Evolutionary conservation across 2,113 vertebrate genomes (phyloP), one percentile per base, ranked within the genome.

Genomic region (Reinhardtius hippoglossoides): DNA sequence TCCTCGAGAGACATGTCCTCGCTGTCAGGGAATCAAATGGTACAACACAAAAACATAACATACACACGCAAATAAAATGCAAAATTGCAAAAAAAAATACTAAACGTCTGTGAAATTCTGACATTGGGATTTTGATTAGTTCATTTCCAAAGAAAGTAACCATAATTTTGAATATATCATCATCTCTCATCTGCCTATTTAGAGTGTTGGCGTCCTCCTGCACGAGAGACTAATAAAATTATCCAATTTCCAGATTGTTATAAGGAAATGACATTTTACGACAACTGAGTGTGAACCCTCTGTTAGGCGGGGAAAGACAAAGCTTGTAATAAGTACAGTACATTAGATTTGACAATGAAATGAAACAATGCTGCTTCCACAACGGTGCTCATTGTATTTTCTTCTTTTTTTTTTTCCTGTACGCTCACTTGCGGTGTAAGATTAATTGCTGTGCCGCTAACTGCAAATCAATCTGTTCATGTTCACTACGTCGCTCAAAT

Each of bases 391-490:
- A 67, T 82, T 67, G 67, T 78, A 42, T 83, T 80, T 76, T 74
- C 57, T 78, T 68, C 52, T 14, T 35, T 57, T 48, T 15, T 13
- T 55, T 73, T 57, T 37, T 15, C 12, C 71, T 40, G 10, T 61
- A 26, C 15, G 59, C 63, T 85, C 71, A 69, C 85, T 82, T 82
- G 61, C 55, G 9, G 48, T 68, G 57, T 77, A 54, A 84, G 69
- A 81, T 74, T 83, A 88, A 90, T 85, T 88, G 77, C 71, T 18
- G 20, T 6, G 56, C 72, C 7, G 83, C 80, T 84, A 82, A 86
- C 80, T 64, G 76, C 72, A 76, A 88, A 85, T 91, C 86, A 89
- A 74, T 84, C 78, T 73, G 48, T 65, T 81, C 75, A 58, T 44
- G 74, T 84, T 85, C 83, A 57, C 70, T 79, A n/a, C n/a, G n/a